Evolutionary conservation across 2,888 invertebrate genomes (phyloP).

Genomic region (Xestobium rufovillosum): DNA sequence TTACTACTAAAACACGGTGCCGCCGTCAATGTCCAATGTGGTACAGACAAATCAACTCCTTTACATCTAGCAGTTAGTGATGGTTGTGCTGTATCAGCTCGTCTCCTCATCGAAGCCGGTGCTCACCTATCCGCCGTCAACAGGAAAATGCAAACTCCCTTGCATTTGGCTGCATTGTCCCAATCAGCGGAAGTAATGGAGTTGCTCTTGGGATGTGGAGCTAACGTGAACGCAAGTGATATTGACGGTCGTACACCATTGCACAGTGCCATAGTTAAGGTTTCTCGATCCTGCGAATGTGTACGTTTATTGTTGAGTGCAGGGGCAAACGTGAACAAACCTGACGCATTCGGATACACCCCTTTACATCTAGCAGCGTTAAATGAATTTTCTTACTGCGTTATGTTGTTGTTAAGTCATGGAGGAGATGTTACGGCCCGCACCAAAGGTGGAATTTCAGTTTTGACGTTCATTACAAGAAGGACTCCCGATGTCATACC

Average conservation of each 20-base stretch:
- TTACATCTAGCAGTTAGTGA: conserved; percentile 84
- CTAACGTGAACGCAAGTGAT: conserved; percentile 53
- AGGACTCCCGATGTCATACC: conserved; percentile 76
- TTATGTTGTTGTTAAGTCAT: conserved; percentile 62
- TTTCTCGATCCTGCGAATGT: conserved; percentile 63
- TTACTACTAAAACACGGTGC: conserved; percentile 72
- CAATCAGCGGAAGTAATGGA: conserved; percentile 74
- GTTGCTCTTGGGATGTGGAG: conserved; percentile 53
- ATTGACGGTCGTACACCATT: conserved; percentile 69
- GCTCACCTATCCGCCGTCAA: conserved; percentile 72
- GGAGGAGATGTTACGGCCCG: conserved; percentile 76
- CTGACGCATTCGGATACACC: conserved; percentile 78
- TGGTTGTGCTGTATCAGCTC: conserved; percentile 71
- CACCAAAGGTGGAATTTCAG: conserved; percentile 75
- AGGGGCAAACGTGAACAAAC: conserved; percentile 66
- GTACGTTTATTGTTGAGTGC: conserved; percentile 57
- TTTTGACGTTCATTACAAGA: conserved; percentile 73
- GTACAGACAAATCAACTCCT: conserved; percentile 66
- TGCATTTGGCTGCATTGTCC: conserved; percentile 76
- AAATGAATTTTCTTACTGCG: conserved; percentile 73
- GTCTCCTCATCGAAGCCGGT: conserved; percentile 62
- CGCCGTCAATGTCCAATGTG: conserved; percentile 65
- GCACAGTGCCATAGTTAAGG: conserved; percentile 74
- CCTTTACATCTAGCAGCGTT: conserved; percentile 76
- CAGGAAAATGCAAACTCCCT: conserved; percentile 69